Evolutionary conservation across 2,888 invertebrate genomes (phyloP).

Genomic region (Eupithecia pulchellata): DNA sequence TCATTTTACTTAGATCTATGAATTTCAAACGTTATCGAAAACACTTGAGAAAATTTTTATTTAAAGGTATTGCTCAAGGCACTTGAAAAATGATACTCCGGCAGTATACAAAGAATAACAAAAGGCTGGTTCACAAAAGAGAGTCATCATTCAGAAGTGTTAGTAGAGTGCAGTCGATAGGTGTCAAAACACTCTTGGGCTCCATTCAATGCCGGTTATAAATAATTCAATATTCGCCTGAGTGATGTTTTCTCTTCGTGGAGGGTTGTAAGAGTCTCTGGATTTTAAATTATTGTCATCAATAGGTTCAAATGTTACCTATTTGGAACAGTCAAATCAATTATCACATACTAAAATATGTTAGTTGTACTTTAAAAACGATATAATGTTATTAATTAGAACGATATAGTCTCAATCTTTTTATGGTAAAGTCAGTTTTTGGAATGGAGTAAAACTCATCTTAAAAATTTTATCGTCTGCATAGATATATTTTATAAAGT

Average conservation of each 20-base stretch:
- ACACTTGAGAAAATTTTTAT: slow-evolving; percentile 16
- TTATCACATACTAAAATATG: too few relatives aligned
- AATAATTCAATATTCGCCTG: slow-evolving; percentile 78
- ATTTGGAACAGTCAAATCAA: background rate
- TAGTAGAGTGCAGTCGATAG: slow-evolving; percentile 79
- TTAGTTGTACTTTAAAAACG: too few relatives aligned
- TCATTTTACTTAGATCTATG: background rate
- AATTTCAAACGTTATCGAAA: slow-evolving; percentile 17
- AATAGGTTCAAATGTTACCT: background rate
- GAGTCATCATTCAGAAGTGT: slow-evolving; percentile 77
- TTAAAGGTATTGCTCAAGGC: slow-evolving; percentile 31
- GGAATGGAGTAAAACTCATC: too few relatives aligned
- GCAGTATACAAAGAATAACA: slow-evolving; percentile 54
- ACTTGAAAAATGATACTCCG: slow-evolving; percentile 52
- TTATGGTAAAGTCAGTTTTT: too few relatives aligned
- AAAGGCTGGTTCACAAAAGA: slow-evolving; percentile 64
- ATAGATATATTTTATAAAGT: too few relatives aligned
- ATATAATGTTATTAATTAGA: too few relatives aligned
- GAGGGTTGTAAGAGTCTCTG: background rate
- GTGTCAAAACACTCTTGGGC: slow-evolving; percentile 74
- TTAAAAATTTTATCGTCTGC: too few relatives aligned
- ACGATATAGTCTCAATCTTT: too few relatives aligned
- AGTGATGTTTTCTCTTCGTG: slow-evolving; percentile 57
- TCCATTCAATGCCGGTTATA: slow-evolving; percentile 75
- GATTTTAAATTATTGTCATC: background rate